Evolutionary conservation across 2,888 invertebrate genomes (phyloP), one percentile per base, ranked within the genome.

Genomic region (Kuschelorhynchus macadamiae): DNA sequence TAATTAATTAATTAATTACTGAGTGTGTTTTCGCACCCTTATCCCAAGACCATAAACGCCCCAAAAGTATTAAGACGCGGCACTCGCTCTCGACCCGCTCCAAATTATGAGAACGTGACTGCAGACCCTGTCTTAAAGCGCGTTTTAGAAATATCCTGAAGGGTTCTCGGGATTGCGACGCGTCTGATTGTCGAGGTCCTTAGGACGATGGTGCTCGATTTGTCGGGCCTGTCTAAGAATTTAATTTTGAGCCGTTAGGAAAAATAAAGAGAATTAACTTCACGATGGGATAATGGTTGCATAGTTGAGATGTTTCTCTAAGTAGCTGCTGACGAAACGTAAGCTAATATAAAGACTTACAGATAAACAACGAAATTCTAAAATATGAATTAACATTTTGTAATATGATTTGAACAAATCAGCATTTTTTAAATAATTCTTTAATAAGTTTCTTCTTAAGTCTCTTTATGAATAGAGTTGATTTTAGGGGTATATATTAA

Each of bases 91-190:
- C 7, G 25, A 25, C 25, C n/a, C 25, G 25, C 18, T 52, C 36
- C 33, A 52, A 52, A 52, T 52, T 36, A 39, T 52, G 33, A 20
- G 20, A 36, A 52, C 52, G 52, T 52, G 52, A 36, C 36, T 52
- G 33, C 12, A 3, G 33, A 30, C 52, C 14, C 36, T 36, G 20
- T 52, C 52, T 33, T 52, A 52, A 52, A 17, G 36, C 36, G 36
- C 30, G 8, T 52, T n/a, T 36, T 9, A 20, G 36, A 25, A 25
- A 5, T 5, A 39, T 52, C 52, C 52, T 52, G 33, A 52, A 52
- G 52, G 52, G 36, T 52, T 52, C 33, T 5, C 39, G 20, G 36
- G 36, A 36, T 36, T 52, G 52, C 33, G 20, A 14, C 44, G 44
- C 52, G 52, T 50, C 50, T 50, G 50, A 50, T 33, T 39, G 52